Conservation (phyloP, 2,888 invertebrate genomes). For the Xestia c-nigrum region DNA sequence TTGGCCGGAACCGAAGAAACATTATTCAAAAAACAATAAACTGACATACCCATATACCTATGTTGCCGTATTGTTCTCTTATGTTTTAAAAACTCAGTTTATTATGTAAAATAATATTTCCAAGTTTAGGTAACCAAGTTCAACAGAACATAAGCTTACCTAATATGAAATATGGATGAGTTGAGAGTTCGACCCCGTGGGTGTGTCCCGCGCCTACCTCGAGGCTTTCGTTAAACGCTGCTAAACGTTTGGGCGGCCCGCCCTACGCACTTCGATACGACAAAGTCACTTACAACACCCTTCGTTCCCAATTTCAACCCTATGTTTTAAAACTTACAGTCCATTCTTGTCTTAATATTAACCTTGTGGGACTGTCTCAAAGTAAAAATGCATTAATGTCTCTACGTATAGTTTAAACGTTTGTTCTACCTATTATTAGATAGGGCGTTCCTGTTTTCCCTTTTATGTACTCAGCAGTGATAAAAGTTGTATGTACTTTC, state of each 20-base stretch:
- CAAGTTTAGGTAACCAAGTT: conserved; percentile 25
- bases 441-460: conserved; percentile 80
- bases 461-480: conserved; percentile 49
- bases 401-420: conserved; percentile 86
- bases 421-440: conserved; percentile 79
- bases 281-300: conserved; percentile 69
- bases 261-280: conserved; percentile 83
- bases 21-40: neutral
- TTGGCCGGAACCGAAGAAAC: no score
- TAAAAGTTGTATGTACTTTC: conserved; percentile 29
- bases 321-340: conserved; percentile 67
- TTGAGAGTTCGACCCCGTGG: conserved; percentile 74
- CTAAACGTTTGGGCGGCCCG: conserved; percentile 91
- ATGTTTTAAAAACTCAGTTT: neutral
- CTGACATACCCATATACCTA: neutral
- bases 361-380: conserved; percentile 77
- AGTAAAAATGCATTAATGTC: conserved; percentile 75
- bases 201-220: conserved; percentile 84
- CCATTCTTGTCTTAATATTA: conserved; percentile 41
- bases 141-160: conserved; percentile 42
- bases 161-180: conserved; percentile 67
- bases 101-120: neutral
- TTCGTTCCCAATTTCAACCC: conserved; percentile 68
- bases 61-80: neutral
- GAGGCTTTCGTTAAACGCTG: conserved; percentile 87